Percentiles rank a stretch among this genome's conserved stretches.
Evolutionary conservation across 92 coral and sea anemone species (phyloP).

Genomic region (Siderastrea siderea): DNA sequence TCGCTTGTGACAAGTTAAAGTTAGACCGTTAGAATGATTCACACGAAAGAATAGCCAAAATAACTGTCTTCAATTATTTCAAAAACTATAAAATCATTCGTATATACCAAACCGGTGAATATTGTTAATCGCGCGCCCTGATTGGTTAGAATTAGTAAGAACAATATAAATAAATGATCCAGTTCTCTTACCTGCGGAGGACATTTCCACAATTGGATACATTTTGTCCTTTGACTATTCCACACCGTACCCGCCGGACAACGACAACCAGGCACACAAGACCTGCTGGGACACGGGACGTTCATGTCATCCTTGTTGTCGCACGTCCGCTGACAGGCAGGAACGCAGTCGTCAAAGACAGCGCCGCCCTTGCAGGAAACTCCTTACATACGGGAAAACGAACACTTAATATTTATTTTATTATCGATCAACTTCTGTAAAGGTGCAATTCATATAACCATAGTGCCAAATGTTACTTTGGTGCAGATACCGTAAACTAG

Average conservation of each 20-base stretch:
- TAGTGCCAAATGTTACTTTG: too few species aligned
- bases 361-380: constrained; percentile 95
- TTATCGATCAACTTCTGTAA: not conserved
- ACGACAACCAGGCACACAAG: constrained; percentile 95
- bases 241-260: constrained; percentile 98
- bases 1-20: too few species aligned
- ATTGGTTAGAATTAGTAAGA: not conserved
- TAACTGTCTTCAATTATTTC: not conserved
- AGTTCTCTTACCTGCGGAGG: constrained; percentile 76
- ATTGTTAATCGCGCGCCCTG: not conserved
- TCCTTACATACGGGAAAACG: constrained; percentile 66
- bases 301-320: constrained; percentile 70
- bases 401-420: constrained; percentile 23
- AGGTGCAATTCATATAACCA: not conserved
- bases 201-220: constrained; percentile 85
- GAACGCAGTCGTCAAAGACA: constrained; percentile 95
- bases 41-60: not conserved
- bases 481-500: not conserved
- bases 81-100: not conserved
- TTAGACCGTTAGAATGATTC: not conserved
- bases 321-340: constrained; percentile 91
- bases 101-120: constrained; percentile 1
- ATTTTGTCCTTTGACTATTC: constrained; percentile 81
- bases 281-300: constrained; percentile 72
- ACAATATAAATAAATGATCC: not conserved